These are phyloP conservation scores for Drosophila bifasciata DNA, from an alignment of 1,140 invertebrate genomes.

Conservation along the genomic window DNA sequence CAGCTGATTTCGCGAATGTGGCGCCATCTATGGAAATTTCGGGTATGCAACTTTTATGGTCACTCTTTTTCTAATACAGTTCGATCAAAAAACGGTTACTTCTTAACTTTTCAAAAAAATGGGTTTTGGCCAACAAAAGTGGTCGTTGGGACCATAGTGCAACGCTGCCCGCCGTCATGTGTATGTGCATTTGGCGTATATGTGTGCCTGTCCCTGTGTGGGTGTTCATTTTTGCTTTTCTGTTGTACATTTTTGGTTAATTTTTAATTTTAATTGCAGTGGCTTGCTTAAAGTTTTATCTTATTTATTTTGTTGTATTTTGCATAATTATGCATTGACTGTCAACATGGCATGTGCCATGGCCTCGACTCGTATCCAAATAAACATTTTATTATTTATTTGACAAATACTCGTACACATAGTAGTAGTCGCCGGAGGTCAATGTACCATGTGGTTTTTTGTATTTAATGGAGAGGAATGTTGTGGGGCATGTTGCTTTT, in stretches of 20 bases:
- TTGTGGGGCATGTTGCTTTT: constrained; percentile 21
- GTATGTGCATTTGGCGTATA: too few relatives aligned
- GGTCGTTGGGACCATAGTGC: too few relatives aligned
- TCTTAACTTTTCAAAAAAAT: too few relatives aligned
- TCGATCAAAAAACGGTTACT: too few relatives aligned
- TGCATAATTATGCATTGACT: constrained; percentile 69
- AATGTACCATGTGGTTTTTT: background rate
- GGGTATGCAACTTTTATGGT: too few relatives aligned
- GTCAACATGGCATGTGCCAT: constrained; percentile 45
- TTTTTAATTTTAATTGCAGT: constrained; percentile 79
- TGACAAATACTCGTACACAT: constrained; percentile 31
- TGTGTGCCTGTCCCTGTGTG: constrained; percentile 11
- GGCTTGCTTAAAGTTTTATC: constrained; percentile 59
- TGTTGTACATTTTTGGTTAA: constrained; percentile 70
- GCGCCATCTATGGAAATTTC: too few relatives aligned
- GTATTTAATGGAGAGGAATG: background rate
- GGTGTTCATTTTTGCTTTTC: constrained; percentile 50
- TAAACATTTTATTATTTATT: constrained; percentile 67
- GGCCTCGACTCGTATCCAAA: constrained; percentile 18
- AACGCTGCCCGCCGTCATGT: too few relatives aligned
- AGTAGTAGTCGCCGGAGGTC: background rate
- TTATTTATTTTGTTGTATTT: constrained; percentile 58
- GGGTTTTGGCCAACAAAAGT: too few relatives aligned
- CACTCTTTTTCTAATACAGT: too few relatives aligned
- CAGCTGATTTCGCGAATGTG: too few relatives aligned